A percentile compares a stretch with the other conserved stretches of the same genome.
Evolutionary conservation across 2,888 invertebrate genomes (phyloP).

Genomic region (Spatulosminthurus flaviceps): DNA sequence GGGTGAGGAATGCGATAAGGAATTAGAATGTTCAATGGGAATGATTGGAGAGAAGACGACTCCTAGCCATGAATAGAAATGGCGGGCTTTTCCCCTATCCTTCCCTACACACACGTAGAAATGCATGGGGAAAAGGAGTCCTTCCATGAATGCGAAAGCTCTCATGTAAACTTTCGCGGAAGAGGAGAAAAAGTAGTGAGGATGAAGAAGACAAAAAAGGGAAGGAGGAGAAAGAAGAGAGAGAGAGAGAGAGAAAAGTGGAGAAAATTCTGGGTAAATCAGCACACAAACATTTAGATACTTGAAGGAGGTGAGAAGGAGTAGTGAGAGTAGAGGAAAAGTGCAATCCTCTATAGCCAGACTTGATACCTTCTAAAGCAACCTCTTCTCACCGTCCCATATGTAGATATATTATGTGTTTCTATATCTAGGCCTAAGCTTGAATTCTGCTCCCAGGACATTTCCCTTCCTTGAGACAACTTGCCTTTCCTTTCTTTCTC

Average conservation of each 20-base stretch:
- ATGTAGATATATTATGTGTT: too few species aligned
- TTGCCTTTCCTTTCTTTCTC: too few species aligned
- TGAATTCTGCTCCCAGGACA: too few species aligned
- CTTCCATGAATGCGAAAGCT: too few species aligned
- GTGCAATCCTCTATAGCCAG: neutral
- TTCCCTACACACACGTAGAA: neutral
- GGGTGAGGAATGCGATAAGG: neutral
- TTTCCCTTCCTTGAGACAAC: too few species aligned
- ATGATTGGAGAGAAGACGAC: neutral
- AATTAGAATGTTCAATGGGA: neutral
- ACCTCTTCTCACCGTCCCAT: too few species aligned
- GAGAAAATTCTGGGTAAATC: neutral
- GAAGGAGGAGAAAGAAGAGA: neutral
- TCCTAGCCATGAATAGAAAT: neutral
- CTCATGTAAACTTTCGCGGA: neutral
- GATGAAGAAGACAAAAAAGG: too few species aligned
- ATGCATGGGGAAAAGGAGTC: too few species aligned
- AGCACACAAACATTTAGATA: neutral
- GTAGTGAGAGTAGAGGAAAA: neutral
- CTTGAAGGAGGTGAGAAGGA: neutral
- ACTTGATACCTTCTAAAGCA: too few species aligned
- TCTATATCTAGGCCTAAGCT: too few species aligned
- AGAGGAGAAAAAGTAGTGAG: too few species aligned
- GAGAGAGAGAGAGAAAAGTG: neutral
- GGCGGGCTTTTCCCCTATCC: slow-evolving; percentile 10